phyloP scores from a whole-genome alignment of 2,797 vertebrate genomes.

The Pipistrellus pipistrellus region DNA sequence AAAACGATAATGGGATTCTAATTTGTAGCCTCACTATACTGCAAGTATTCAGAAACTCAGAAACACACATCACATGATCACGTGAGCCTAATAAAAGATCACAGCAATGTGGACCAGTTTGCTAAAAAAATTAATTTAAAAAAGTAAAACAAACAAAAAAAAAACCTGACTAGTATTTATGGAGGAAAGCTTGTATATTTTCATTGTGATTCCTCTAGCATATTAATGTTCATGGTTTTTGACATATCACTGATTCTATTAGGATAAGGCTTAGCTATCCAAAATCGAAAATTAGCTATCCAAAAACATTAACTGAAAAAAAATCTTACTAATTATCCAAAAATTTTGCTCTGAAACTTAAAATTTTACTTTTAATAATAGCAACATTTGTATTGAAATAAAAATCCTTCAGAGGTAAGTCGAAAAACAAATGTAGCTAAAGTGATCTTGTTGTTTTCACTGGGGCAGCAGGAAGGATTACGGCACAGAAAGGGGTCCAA shows the following conservation, averaged over 20 bases:
- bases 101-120: background rate
- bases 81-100: background rate
- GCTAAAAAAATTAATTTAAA: background rate
- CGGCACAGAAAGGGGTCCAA: background rate
- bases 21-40: slow-evolving; percentile 28
- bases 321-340: background rate
- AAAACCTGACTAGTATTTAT: background rate
- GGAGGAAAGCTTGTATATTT: background rate
- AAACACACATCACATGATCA: background rate
- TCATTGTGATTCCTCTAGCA: background rate
- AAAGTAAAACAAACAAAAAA: background rate
- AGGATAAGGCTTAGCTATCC: background rate
- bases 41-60: background rate
- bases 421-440: slow-evolving; percentile 18
- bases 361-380: slow-evolving; percentile 51
- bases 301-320: background rate
- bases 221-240: slow-evolving; percentile 4
- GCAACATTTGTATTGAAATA: slow-evolving; percentile 26
- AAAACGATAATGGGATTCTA: slow-evolving; percentile 3
- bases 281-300: background rate
- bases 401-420: background rate
- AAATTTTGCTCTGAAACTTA: slow-evolving; percentile 11
- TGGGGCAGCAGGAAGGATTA: background rate
- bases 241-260: background rate
- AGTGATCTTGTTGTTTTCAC: background rate